A percentile compares a stretch with the other conserved stretches of the same genome.
These are phyloP conservation scores for Thryonomys swinderianus DNA, from an alignment of 2,113 vertebrate species.

Conservation along the genomic window DNA sequence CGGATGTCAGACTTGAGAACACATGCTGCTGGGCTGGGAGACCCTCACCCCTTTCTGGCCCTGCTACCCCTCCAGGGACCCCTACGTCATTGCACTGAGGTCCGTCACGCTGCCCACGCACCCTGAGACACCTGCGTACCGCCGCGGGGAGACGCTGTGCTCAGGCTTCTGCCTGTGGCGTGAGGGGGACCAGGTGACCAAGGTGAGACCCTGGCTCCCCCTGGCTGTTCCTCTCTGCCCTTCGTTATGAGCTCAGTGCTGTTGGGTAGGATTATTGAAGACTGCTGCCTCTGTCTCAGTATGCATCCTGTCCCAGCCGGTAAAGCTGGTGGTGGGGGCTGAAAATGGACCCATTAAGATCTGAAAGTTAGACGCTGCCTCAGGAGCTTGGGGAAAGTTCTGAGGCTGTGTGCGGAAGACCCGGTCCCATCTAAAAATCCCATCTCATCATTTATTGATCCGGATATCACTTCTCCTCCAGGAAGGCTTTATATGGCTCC, in stretches of 20 bases:
- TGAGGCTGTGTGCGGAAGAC: neutral
- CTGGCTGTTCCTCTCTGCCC: too few relatives aligned
- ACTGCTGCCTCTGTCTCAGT: neutral
- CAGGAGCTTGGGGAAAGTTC: neutral
- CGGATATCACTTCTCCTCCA: neutral
- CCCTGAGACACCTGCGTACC: slow-evolving; percentile 83
- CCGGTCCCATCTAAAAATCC: neutral
- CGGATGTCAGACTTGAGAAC: fast-evolving
- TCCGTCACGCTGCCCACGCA: slow-evolving; percentile 94
- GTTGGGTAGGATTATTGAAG: neutral
- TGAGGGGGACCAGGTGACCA: slow-evolving; percentile 88
- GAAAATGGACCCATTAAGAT: neutral
- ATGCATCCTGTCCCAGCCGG: neutral
- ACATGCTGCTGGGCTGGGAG: neutral
- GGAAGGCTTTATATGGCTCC: neutral
- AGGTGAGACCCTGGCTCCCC: slow-evolving; percentile 86
- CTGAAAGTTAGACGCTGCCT: neutral
- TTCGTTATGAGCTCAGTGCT: neutral
- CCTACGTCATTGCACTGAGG: slow-evolving; percentile 95
- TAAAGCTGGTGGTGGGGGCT: neutral
- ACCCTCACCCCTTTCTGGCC: neutral
- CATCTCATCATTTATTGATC: neutral
- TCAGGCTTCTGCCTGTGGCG: slow-evolving; percentile 95
- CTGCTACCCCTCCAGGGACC: slow-evolving; percentile 88
- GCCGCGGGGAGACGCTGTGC: slow-evolving; percentile 93